phyloP scores from a whole-genome alignment of 2,888 invertebrate species.

The Noctua pronuba region DNA sequence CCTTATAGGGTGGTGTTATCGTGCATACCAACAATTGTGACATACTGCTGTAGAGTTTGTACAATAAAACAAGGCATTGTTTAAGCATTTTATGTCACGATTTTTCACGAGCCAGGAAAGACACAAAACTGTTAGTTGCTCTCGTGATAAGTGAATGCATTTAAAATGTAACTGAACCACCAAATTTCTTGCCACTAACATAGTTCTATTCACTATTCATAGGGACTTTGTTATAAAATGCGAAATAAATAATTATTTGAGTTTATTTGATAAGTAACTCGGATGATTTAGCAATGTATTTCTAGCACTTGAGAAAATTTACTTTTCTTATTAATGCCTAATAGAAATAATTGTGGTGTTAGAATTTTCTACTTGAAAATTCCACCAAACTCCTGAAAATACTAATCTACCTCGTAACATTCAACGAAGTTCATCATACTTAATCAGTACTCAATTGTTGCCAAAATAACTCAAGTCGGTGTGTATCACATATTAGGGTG shows the following conservation, averaged over 20 bases:
- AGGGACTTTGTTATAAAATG: neutral
- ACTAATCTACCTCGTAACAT: neutral
- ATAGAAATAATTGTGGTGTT: neutral
- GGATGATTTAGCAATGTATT: neutral
- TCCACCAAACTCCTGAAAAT: neutral
- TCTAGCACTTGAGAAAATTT: neutral
- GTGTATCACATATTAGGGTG: conserved; percentile 70
- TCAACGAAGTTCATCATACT: too few relatives aligned
- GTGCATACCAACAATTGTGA: conserved; percentile 74
- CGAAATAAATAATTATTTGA: neutral
- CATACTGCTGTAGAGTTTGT: conserved; percentile 67
- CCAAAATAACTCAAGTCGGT: conserved; percentile 22
- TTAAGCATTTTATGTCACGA: neutral
- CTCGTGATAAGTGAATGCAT: neutral
- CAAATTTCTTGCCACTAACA: neutral
- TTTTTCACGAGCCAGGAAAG: neutral
- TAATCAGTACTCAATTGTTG: conserved; percentile 22
- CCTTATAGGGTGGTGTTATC: conserved; percentile 80
- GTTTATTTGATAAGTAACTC: neutral
- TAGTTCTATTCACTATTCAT: neutral
- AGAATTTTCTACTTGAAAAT: neutral
- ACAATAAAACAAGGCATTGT: neutral
- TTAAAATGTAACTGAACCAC: neutral
- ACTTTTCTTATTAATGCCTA: neutral
- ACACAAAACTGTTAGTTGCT: neutral